Base-by-base conservation (phyloP, 2,888 invertebrate species). In the Scaptomyza polygonia region DNA sequence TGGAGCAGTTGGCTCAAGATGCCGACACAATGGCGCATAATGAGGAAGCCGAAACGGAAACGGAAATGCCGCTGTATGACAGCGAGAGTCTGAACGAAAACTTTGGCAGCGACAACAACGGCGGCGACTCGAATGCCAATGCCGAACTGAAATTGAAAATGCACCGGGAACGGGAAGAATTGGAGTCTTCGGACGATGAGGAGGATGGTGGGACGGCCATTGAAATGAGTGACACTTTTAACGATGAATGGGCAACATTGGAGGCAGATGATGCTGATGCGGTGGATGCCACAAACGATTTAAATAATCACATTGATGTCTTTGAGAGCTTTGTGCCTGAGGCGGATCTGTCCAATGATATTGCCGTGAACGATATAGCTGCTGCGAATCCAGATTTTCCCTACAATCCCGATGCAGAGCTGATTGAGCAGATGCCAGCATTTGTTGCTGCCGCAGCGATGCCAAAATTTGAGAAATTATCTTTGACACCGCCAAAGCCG, bases 291-390 rank as follows among this genome's bases (percentile, higher is more conserved):
- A 67, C 66, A 63, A 90, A 90, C 64, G 85, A 86, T 73, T 76
- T 90, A 25, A 82, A 84, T 61, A 90, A 90, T 71, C 82, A 89
- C 58, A 90, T 92, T 69, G 91, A 91, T 72, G 78, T 68, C 34
- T 89, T 88, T 59, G 88, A 89, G 54, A 73, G 74, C 47, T 70
- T 68, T 45, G 74, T 81, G 40, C 91, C 91, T 36, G 72, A 90
- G 34, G 92, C 90, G 34, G 92, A 92, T 87, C 81, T 92, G 55
- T 91, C 91, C 53, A 91, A 92, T 76, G 92, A 92, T 65, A 91
- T 92, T 72, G 90, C 89, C 9, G 88, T 92, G 34, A 92, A 92
- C 67, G 88, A 92, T 73, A 68, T 88, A 49, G 81, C 91, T 18
- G 91, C 91, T 16, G 88, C 89, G 34, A 82, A 90, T 67, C 72